phyloP scores from a whole-genome alignment of 2,888 invertebrate genomes.

The Entomobrya multifasciata region DNA sequence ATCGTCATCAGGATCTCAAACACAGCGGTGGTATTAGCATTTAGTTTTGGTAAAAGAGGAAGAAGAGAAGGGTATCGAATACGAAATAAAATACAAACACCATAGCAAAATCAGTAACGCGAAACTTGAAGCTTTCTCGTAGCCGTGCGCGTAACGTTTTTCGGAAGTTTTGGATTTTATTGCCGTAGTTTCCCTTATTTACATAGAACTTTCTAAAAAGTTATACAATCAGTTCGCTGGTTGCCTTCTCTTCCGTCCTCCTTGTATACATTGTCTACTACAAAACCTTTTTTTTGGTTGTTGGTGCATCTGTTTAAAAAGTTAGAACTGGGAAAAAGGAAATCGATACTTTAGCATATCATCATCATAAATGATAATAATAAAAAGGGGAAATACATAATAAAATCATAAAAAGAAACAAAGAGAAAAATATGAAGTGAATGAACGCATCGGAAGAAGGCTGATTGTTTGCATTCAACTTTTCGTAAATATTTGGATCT shows the following conservation, averaged over 20 bases:
- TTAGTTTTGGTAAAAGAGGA: conserved; percentile 12
- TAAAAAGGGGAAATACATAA: conserved; percentile 59
- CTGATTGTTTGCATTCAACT: conserved; percentile 60
- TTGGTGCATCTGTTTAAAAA: conserved; percentile 9
- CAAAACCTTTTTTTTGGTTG: conserved; percentile 12
- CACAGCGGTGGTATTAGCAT: conserved; percentile 15
- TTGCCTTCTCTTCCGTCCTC: conserved; percentile 3
- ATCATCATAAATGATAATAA: conserved; percentile 1
- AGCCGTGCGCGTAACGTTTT: conserved; percentile 6
- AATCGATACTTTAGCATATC: conserved; percentile 70
- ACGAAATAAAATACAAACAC: too few relatives aligned
- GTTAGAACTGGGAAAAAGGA: conserved; percentile 57
- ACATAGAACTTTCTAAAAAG: conserved; percentile 30
- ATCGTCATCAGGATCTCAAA: conserved; percentile 27
- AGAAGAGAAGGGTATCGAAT: conserved; percentile 25
- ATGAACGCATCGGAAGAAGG: conserved; percentile 7
- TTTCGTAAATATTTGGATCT: conserved; percentile 64
- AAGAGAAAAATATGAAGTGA: conserved; percentile 44
- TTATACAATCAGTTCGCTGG: neutral
- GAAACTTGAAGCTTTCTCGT: conserved; percentile 32
- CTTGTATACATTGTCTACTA: too few relatives aligned
- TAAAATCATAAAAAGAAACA: conserved; percentile 68
- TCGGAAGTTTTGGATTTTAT: conserved; percentile 62
- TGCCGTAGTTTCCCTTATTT: conserved; percentile 48
- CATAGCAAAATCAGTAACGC: conserved; percentile 18